A percentile compares a stretch with the other conserved stretches of the same genome.
Evolutionary conservation across 92 coral and sea anemone genomes (phyloP).

Genomic region (Epizoanthus illoricatus): DNA sequence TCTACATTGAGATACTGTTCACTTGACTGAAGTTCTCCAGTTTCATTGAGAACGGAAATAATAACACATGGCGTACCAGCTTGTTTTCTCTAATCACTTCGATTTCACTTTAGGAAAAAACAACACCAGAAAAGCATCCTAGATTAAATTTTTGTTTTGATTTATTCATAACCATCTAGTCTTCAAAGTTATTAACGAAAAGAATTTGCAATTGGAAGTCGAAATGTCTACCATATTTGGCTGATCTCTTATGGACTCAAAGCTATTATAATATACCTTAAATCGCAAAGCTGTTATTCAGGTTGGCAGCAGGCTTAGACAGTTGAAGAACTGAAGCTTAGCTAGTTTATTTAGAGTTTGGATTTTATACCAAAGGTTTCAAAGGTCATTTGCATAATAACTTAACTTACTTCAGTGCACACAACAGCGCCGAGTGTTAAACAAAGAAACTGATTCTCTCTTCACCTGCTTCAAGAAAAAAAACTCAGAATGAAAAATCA

Average conservation of each 20-base stretch:
- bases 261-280: neutral
- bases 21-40: too few species aligned
- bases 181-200: neutral
- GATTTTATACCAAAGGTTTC: conserved; percentile 4
- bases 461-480: conserved; percentile 29
- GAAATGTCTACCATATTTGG: neutral
- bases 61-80: neutral
- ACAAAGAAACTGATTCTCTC: conserved; percentile 34
- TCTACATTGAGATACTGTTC: too few species aligned
- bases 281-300: neutral
- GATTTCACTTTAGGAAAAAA: conserved; percentile 25
- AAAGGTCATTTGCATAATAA: conserved; percentile 33
- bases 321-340: neutral
- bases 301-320: neutral
- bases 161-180: conserved; percentile 31
- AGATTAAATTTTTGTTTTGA: conserved; percentile 36
- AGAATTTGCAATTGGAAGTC: neutral
- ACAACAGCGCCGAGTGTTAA: conserved; percentile 18
- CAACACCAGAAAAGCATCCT: conserved; percentile 12
- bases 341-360: conserved; percentile 24
- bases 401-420: conserved; percentile 28
- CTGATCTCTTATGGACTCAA: neutral
- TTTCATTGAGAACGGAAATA: too few species aligned
- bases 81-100: conserved; percentile 22
- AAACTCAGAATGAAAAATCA: conserved; percentile 30